Percentiles rank a stretch among this genome's conserved stretches.
phyloP scores from a whole-genome alignment of 30 jellyfish, hydroid and myxozoan genomes.

The Aurelia aurita region DNA sequence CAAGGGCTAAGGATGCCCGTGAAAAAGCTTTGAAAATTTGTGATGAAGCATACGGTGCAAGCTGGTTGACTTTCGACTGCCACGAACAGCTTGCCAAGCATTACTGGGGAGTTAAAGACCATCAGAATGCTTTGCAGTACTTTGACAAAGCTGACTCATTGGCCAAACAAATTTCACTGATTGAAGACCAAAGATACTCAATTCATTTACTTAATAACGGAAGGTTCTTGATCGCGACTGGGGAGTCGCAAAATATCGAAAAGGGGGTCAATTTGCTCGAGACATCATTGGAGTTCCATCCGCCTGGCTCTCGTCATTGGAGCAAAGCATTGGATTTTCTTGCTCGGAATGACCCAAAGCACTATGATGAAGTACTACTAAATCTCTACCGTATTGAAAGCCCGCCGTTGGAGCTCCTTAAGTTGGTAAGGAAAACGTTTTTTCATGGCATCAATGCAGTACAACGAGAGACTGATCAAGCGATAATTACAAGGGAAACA shows the following conservation, averaged over 20 bases:
- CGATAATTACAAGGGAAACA: too few species aligned
- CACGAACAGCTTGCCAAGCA: constrained; percentile 15
- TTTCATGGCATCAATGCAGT: too few species aligned
- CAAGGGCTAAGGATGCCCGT: background rate
- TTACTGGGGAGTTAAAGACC: constrained; percentile 6
- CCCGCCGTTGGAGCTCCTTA: background rate
- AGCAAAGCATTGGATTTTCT: constrained; percentile 16
- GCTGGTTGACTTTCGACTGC: constrained; percentile 32
- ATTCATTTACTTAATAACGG: background rate
- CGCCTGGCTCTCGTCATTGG: constrained; percentile 2
- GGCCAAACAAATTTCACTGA: background rate
- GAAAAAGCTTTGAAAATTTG: constrained; percentile 8
- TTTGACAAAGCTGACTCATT: constrained; percentile 17
- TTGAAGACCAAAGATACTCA: background rate
- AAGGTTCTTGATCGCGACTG: background rate
- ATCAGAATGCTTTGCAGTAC: background rate
- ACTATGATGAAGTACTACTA: background rate
- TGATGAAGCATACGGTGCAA: constrained; percentile 10
- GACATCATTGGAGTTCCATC: background rate
- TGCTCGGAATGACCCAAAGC: background rate
- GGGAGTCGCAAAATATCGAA: background rate
- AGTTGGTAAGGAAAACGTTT: too few species aligned
- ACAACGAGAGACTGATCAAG: too few species aligned
- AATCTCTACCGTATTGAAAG: background rate
- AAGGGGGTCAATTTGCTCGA: background rate